phyloP scores from a whole-genome alignment of 1,140 invertebrate species.

The Limonius californicus region DNA sequence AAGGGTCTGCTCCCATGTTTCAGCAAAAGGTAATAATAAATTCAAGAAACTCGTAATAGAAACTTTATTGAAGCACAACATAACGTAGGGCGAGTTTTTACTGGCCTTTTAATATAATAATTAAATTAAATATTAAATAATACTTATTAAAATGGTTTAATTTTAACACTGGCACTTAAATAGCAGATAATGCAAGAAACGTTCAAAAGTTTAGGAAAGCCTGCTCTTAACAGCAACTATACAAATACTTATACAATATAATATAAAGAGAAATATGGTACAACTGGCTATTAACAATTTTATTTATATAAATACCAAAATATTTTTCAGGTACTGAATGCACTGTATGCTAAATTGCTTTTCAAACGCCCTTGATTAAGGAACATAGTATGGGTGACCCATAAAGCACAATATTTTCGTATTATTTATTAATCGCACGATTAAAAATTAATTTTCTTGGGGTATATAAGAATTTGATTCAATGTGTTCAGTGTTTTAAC shows the following conservation, averaged over 20 bases:
- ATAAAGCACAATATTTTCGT: no score
- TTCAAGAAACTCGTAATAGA: slow-evolving; percentile 1
- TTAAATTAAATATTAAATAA: slow-evolving; percentile 15
- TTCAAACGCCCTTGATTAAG: not conserved
- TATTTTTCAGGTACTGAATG: slow-evolving; percentile 3
- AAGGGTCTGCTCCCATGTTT: no score
- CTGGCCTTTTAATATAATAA: not conserved
- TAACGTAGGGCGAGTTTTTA: not conserved
- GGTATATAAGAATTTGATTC: no score
- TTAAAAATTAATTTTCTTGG: no score
- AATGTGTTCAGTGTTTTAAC: no score
- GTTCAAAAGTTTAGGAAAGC: not conserved
- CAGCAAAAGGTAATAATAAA: not conserved
- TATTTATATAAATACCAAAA: not conserved
- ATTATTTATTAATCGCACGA: no score
- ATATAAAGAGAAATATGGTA: no score
- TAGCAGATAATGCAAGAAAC: not conserved
- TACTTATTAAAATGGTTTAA: not conserved
- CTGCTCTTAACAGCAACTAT: no score
- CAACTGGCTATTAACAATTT: not conserved
- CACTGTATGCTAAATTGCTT: not conserved
- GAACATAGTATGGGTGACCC: not conserved
- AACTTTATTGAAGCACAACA: slow-evolving; percentile 14
- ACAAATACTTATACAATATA: no score
- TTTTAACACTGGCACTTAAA: slow-evolving; percentile 4